Evolutionary conservation across 2,888 invertebrate species (phyloP), one percentile per base, ranked within the genome.

Genomic region (Acanthosepion pharaonis): DNA sequence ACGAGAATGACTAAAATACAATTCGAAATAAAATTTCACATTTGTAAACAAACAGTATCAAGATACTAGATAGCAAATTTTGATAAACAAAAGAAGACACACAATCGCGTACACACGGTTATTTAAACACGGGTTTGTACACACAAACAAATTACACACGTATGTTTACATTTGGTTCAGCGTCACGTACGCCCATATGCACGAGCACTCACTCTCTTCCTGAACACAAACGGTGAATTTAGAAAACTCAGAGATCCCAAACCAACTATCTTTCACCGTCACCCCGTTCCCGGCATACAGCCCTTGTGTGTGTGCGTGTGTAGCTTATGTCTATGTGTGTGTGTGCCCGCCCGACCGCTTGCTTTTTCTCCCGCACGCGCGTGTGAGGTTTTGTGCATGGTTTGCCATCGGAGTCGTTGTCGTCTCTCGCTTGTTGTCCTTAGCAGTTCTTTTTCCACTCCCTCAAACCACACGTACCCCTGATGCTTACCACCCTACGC

Each of bases 381-480:
- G 78, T n/a, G n/a, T 23, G 78, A 78, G 78, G n/a, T 78, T 78
- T 78, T 78, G n/a, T 78, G 78, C 78, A 78, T 78, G 78, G 78
- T 78, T 33, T 78, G 78, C 33, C 11, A 78, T 78, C 78, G 78
- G 78, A 78, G 78, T 78, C 78, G 78, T 78, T 78, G n/a, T n/a
- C 78, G n/a, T 78, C 78, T n/a, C 78, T 78, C n/a, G 15, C 78
- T 78, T 18, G n/a, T 78, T 78, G 33, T n/a, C 78, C 78, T 78
- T 78, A 78, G 15, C 11, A n/a, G 78, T 33, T 33, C 33, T 78
- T 78, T 33, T 78, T 78, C 78, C 78, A 78, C 5, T 11, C n/a
- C 8, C 78, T 33, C 78, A n/a, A n/a, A 15, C 5, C 3, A n/a
- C 78, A 78, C n/a, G 15, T 78, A 78, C 33, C 78, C 59, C 78